Evolutionary conservation across 2,888 invertebrate genomes (phyloP).

Genomic region (Thecophora atra): DNA sequence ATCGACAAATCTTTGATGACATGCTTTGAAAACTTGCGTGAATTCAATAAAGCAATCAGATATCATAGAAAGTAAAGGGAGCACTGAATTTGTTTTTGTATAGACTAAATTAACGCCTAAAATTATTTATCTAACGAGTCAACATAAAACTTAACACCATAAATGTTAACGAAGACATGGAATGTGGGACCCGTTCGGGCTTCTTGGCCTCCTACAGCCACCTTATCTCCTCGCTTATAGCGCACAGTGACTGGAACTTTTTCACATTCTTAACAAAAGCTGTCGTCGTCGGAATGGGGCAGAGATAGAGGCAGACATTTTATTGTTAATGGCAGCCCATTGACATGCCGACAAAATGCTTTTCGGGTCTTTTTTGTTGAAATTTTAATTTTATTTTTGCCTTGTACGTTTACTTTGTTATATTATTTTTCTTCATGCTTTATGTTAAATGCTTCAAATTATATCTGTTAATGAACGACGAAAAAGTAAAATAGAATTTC

Average conservation of each 20-base stretch:
- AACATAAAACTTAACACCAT: neutral
- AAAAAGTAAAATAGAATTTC: conserved; percentile 11
- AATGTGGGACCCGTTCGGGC: neutral
- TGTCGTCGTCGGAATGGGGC: conserved; percentile 5
- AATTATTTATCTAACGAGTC: neutral
- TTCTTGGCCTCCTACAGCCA: neutral
- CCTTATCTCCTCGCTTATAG: too few relatives aligned
- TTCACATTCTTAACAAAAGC: conserved; percentile 16
- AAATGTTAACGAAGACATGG: neutral
- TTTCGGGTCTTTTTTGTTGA: neutral
- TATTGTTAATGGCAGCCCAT: conserved; percentile 34
- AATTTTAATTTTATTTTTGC: conserved; percentile 7
- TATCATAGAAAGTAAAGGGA: too few relatives aligned
- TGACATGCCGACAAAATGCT: conserved; percentile 29
- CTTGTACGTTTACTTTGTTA: neutral
- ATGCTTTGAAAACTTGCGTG: conserved; percentile 29
- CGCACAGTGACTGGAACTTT: neutral
- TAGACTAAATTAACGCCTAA: too few relatives aligned
- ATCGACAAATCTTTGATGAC: conserved; percentile 27
- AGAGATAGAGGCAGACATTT: conserved; percentile 20
- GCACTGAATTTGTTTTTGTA: too few relatives aligned
- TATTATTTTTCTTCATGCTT: too few relatives aligned
- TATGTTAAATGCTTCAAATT: conserved; percentile 34
- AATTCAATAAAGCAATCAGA: conserved; percentile 20
- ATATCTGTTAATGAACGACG: conserved; percentile 6